Evolutionary conservation across 2,888 invertebrate species (phyloP), one percentile per base, ranked within the genome.

Genomic region (Cyrtodaria siliqua): DNA sequence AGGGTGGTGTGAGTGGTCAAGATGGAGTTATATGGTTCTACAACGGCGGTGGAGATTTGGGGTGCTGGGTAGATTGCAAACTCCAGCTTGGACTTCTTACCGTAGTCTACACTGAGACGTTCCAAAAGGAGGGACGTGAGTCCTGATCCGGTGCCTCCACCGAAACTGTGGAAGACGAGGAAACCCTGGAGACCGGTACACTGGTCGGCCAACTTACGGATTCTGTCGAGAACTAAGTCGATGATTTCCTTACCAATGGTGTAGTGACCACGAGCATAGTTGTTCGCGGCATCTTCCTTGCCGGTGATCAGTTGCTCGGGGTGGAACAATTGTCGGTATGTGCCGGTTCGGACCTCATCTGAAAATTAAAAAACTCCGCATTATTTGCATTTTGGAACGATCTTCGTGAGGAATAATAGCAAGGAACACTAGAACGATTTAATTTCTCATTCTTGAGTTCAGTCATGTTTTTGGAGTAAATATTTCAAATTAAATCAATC

Each of bases 241-340:
- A 96, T 94, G 93, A 96, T 95, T 92, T 96, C 96, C 60, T 94
- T 94, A 1, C 98, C 98, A 92, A 98, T 97, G 86, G 98, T 98
- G 95, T 99, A 98, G 94, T 98, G 98, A 80, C 98, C 98, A 90
- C 98, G 96, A 76, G 98, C 98, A 87, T 98, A 98, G 94, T 98
- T 98, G 94, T 98, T 98, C 87, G 98, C 98, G 56, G 98, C 98
- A 93, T 98, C 98, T 94, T 98, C 98, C 94, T 98, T 98, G 88
- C 98, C 98, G 89, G 97, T 97, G 94, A 98, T 97, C 93, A 98
- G 95, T 94, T 98, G 98, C 94, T 98, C 98, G 82, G 98, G 98
- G 94, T 98, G 98, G 95, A 98, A 98, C 91, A 98, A 95, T 94
- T 97, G 97, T 83, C 97, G 95, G 95, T 98, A 98, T 38, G 92